These are phyloP conservation scores for Tachystola acroxantha DNA, from an alignment of 2,888 invertebrate genomes.

Conservation along the genomic window DNA sequence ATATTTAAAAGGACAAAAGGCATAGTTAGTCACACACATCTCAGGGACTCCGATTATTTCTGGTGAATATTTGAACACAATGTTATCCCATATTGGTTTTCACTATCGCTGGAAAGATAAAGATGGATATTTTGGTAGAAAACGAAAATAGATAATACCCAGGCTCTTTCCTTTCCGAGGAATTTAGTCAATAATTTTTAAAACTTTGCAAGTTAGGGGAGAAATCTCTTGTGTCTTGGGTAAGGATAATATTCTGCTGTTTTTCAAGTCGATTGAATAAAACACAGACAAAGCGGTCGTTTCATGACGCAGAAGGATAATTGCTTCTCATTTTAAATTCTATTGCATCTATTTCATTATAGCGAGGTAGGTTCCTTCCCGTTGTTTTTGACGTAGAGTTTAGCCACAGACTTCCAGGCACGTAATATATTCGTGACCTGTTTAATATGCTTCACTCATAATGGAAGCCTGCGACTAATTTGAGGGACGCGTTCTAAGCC, in stretches of 20 bases:
- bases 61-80: conserved; percentile 16
- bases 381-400: conserved; percentile 6
- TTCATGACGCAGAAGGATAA: no score
- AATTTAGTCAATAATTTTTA: no score
- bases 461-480: conserved; percentile 18
- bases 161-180: no score
- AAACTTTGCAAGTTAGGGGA: no score
- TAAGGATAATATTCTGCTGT: no score
- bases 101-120: conserved; percentile 22
- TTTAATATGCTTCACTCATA: conserved; percentile 16
- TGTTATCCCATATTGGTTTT: conserved; percentile 20
- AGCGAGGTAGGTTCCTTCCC: conserved; percentile 1
- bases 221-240: no score
- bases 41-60: conserved; percentile 5
- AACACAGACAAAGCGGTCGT: not conserved
- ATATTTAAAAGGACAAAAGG: conserved; percentile 4
- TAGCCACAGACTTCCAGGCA: conserved; percentile 8
- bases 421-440: conserved; percentile 15
- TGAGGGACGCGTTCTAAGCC: conserved; percentile 16
- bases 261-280: no score
- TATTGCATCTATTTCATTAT: not conserved
- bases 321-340: not conserved
- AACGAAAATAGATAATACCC: not conserved
- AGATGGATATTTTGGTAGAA: not conserved
- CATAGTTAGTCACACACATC: conserved; percentile 7